These are phyloP conservation scores for Conus canariensis DNA, from an alignment of 2,888 invertebrate species.

Conservation along the genomic window DNA sequence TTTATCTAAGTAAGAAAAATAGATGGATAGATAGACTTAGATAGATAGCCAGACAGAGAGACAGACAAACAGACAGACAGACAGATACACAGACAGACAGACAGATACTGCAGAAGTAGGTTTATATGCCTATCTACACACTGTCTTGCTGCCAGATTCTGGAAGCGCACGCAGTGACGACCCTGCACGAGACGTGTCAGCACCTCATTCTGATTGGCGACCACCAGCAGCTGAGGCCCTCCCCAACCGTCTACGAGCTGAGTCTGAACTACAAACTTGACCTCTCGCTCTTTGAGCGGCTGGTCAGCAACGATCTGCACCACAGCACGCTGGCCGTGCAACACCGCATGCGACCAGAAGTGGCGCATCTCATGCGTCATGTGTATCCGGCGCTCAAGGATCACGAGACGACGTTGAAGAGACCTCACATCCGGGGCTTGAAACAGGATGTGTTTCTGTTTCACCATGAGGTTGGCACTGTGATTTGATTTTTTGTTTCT, in stretches of 20 bases:
- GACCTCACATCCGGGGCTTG: constrained; percentile 67
- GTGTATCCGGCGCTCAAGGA: constrained; percentile 73
- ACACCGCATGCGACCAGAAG: constrained; percentile 76
- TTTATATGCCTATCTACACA: too few relatives aligned
- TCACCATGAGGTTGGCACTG: constrained; percentile 58
- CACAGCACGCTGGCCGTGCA: constrained; percentile 84
- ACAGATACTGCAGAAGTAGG: too few relatives aligned
- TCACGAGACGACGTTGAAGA: constrained; percentile 63
- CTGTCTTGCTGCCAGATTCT: constrained; percentile 73
- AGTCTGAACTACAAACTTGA: constrained; percentile 85
- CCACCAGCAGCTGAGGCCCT: constrained; percentile 89
- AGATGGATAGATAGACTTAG: too few relatives aligned
- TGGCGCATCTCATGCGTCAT: constrained; percentile 66
- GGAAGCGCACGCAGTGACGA: constrained; percentile 89
- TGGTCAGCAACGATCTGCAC: constrained; percentile 85
- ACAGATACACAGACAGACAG: too few relatives aligned
- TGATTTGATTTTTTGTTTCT: too few relatives aligned
- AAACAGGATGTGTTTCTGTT: constrained; percentile 70
- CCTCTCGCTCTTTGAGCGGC: constrained; percentile 89
- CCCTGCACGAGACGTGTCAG: constrained; percentile 86
- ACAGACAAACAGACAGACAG: too few relatives aligned
- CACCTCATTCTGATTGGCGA: constrained; percentile 91
- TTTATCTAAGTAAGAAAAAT: too few relatives aligned
- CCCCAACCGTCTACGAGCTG: constrained; percentile 85
- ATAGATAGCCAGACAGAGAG: too few relatives aligned